Evolutionary conservation across 2,797 vertebrate species (phyloP), one percentile per base, ranked within the genome.

Genomic region (Chaenodraco wilsoni): DNA sequence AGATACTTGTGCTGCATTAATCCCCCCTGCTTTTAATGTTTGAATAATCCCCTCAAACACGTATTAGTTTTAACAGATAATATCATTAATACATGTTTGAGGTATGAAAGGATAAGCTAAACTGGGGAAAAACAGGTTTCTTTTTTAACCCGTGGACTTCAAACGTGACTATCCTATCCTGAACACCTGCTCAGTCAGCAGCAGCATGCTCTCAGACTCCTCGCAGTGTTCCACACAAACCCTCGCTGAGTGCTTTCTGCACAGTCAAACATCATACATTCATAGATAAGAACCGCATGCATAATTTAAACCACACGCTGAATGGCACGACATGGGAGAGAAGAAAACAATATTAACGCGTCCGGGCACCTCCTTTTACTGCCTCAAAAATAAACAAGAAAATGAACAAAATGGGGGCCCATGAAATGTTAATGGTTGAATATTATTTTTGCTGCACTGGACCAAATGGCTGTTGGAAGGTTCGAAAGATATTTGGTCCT

Each of bases 281-380:
- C 82, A 85, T 63, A 87, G 84, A 92, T 89, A 87, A 89, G 88
- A 90, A 87, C 50, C 58, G 7, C 85, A 93, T 94, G 84, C 82
- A 93, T 94, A 93, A 94, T 93, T 93, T 78, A 93, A 90, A 81
- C 61, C 75, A 71, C 82, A 80, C 55, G 74, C 71, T 62, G 83
- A 86, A 89, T 60, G 67, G 77, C 57, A 78, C 79, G 74, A 90
- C 83, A 86, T 58, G 76, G 74, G 72, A 80, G 69, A 79, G 67
- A 9, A 48, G 33, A 46, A 63, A 70, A 64, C 48, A 46, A 46
- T 65, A 78, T 76, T 49, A 82, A 43, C 51, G 49, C 15, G 67
- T 82, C 68, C 68, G 48, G 43, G 72, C 72, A 74, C 50, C 71
- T 72, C 73, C 71, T 82, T 84, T 88, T 69, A 85, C 60, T 44